Evolutionary conservation across 2,797 vertebrate genomes (phyloP).

Genomic region (Acipenser oxyrinchus): DNA sequence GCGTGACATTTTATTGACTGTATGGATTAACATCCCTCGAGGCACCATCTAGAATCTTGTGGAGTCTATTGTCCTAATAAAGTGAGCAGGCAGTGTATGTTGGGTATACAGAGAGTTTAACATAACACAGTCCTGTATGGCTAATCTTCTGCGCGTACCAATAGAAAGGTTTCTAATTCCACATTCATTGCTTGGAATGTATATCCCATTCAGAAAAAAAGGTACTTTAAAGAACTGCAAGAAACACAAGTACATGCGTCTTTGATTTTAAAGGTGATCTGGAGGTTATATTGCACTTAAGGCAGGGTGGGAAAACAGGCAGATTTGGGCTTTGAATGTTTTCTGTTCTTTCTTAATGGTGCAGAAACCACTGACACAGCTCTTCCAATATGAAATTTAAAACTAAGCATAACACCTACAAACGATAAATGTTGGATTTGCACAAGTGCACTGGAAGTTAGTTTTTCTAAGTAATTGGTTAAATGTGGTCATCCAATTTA

Average conservation of each 20-base stretch:
- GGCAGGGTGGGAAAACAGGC: not conserved
- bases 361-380: slow-evolving; percentile 57
- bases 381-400: slow-evolving; percentile 61
- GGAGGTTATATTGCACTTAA: not conserved
- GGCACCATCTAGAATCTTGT: too few species aligned
- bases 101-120: too few species aligned
- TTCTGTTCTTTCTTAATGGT: slow-evolving; percentile 69
- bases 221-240: slow-evolving; percentile 2
- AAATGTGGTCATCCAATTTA: slow-evolving; percentile 69
- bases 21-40: too few species aligned
- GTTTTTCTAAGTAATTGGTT: slow-evolving; percentile 62
- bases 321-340: slow-evolving; percentile 30
- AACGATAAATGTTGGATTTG: slow-evolving; percentile 31
- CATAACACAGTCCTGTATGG: too few species aligned
- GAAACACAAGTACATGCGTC: slow-evolving; percentile 31
- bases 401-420: slow-evolving; percentile 55
- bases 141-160: too few species aligned
- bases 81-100: too few species aligned
- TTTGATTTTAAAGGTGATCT: slow-evolving; percentile 11
- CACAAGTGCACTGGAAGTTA: slow-evolving; percentile 18
- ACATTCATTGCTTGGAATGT: too few species aligned
- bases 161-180: too few species aligned
- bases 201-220: too few species aligned
- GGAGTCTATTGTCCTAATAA: too few species aligned
- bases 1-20: too few species aligned